Evolutionary conservation across 2,888 invertebrate genomes (phyloP).

Genomic region (Cephus pygmeus): DNA sequence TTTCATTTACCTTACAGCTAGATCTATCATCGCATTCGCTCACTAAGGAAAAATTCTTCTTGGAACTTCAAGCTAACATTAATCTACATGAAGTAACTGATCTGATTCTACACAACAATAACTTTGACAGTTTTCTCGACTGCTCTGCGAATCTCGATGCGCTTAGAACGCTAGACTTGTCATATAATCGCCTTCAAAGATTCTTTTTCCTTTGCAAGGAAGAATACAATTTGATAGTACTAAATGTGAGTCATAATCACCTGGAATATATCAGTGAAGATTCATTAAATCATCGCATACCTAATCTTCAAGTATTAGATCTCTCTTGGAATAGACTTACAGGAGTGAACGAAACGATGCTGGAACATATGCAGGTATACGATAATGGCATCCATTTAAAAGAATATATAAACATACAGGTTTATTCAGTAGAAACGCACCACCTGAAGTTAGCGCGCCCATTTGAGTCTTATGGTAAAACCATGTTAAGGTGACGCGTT

Average conservation of each 20-base stretch:
- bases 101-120: constrained; percentile 54
- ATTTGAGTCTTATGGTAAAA: too few relatives aligned
- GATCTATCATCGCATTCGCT: constrained; percentile 51
- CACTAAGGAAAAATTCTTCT: constrained; percentile 57
- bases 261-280: constrained; percentile 77
- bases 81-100: constrained; percentile 49
- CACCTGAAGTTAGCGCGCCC: too few relatives aligned
- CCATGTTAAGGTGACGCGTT: too few relatives aligned
- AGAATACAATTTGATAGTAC: constrained; percentile 85
- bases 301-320: constrained; percentile 55
- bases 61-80: constrained; percentile 43
- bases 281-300: constrained; percentile 53
- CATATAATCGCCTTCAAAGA: constrained; percentile 79
- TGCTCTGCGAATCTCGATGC: constrained; percentile 79
- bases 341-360: constrained; percentile 58
- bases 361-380: constrained; percentile 57
- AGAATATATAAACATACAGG: background rate
- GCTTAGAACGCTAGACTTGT: constrained; percentile 84
- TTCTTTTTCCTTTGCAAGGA: constrained; percentile 77
- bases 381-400: background rate
- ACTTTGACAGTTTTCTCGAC: constrained; percentile 61
- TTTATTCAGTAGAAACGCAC: too few relatives aligned
- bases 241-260: constrained; percentile 87
- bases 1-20: constrained; percentile 36
- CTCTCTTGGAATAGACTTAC: constrained; percentile 55